These are phyloP conservation scores for Apotomis betuletana DNA, from an alignment of 2,888 invertebrate species.

Conservation along the genomic window DNA sequence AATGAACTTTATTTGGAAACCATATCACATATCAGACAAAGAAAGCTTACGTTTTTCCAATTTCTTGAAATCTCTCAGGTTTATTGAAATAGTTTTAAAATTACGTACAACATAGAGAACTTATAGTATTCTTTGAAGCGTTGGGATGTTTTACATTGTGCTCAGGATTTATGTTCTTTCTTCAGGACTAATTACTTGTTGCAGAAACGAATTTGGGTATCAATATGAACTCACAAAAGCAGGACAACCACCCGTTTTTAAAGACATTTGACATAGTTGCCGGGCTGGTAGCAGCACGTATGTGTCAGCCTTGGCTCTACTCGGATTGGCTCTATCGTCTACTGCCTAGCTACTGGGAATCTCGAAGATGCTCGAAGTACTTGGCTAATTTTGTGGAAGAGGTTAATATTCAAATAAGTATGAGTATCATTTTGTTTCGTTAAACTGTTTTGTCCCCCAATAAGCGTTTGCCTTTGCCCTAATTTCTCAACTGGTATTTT, in stretches of 20 bases:
- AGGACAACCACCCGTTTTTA: conserved; percentile 1
- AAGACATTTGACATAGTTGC: background rate
- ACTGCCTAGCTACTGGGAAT: conserved; percentile 12
- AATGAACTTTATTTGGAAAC: no score
- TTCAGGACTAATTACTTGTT: background rate
- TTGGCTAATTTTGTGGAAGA: background rate
- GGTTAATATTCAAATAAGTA: background rate
- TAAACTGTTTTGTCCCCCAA: no score
- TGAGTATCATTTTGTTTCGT: no score
- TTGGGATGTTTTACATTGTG: background rate
- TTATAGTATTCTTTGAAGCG: background rate
- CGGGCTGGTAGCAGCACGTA: background rate
- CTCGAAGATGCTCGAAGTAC: background rate
- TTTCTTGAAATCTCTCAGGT: no score
- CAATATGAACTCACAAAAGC: conserved; percentile 12
- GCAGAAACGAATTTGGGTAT: conserved; percentile 19
- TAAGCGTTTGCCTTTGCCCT: no score
- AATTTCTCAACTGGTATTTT: no score
- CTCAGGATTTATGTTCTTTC: background rate
- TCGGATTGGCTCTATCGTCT: conserved; percentile 1
- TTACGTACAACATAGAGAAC: no score
- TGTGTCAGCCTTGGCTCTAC: conserved; percentile 10
- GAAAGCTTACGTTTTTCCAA: no score
- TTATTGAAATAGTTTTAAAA: no score
- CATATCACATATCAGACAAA: no score